These are phyloP conservation scores for Ommatoiulus sabulosus DNA, from an alignment of 2,888 invertebrate species.

Conservation along the genomic window DNA sequence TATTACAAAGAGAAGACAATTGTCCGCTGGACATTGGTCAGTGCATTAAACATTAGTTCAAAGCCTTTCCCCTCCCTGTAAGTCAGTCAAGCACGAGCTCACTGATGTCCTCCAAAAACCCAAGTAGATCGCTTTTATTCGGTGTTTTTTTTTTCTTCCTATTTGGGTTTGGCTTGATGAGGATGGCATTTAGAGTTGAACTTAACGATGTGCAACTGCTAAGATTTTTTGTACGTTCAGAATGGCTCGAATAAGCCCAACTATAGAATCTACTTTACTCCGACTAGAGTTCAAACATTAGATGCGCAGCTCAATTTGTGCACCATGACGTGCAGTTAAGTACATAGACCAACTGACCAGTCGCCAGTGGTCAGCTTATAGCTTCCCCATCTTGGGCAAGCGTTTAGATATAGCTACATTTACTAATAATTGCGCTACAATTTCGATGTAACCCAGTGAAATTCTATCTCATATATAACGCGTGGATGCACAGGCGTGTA, in stretches of 20 bases:
- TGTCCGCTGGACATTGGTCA: slow-evolving; percentile 31
- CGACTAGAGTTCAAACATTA: slow-evolving; percentile 40
- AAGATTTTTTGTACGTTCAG: slow-evolving; percentile 30
- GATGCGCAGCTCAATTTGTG: slow-evolving; percentile 24
- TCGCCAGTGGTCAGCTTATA: not conserved
- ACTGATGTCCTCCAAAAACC: slow-evolving; percentile 48
- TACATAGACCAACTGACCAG: slow-evolving; percentile 3
- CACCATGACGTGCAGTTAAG: slow-evolving; percentile 12
- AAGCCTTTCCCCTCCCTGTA: slow-evolving; percentile 41
- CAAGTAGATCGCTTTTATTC: slow-evolving; percentile 48
- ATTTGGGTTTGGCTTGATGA: slow-evolving; percentile 48
- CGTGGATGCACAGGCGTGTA: too few relatives aligned
- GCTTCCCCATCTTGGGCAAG: not conserved
- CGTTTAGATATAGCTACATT: not conserved
- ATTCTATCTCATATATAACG: too few relatives aligned
- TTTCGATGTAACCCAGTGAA: too few relatives aligned
- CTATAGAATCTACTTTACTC: slow-evolving; percentile 28
- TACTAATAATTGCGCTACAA: too few relatives aligned
- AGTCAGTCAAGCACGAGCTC: slow-evolving; percentile 47
- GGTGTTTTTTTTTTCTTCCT: slow-evolving; percentile 41
- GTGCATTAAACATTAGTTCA: slow-evolving; percentile 50
- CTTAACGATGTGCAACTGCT: slow-evolving; percentile 49
- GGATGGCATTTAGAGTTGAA: slow-evolving; percentile 49
- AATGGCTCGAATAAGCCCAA: slow-evolving; percentile 39
- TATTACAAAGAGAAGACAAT: slow-evolving; percentile 31